These are phyloP conservation scores for Sebastes wilsoni DNA, from an alignment of 2,797 vertebrate genomes.

Conservation along the genomic window DNA sequence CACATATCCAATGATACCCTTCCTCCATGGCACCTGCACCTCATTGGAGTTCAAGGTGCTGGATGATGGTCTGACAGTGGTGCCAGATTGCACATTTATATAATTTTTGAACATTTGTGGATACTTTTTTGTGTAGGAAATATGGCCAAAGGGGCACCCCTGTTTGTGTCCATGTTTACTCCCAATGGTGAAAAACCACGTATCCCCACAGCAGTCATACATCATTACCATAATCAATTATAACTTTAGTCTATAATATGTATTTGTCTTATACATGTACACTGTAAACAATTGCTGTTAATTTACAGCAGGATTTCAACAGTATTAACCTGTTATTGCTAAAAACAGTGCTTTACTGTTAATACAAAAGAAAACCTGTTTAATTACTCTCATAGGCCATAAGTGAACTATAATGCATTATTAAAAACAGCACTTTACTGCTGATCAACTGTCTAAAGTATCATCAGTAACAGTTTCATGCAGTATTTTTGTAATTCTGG, in stretches of 20 bases:
- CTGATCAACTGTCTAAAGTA: too few relatives aligned
- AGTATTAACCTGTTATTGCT: too few relatives aligned
- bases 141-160: neutral
- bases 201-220: neutral
- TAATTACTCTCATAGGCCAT: fast-evolving
- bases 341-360: too few relatives aligned
- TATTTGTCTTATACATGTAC: too few relatives aligned
- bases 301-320: too few relatives aligned
- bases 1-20: slow-evolving; percentile 86
- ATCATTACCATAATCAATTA: neutral
- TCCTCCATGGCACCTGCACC: slow-evolving; percentile 87
- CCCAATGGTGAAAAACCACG: neutral
- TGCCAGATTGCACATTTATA: slow-evolving; percentile 81
- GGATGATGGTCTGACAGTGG: slow-evolving; percentile 81
- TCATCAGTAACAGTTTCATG: too few relatives aligned
- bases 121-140: neutral
- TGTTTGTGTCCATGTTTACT: neutral
- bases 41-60: slow-evolving; percentile 80
- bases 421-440: too few relatives aligned
- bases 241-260: too few relatives aligned
- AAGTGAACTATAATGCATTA: too few relatives aligned
- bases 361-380: too few relatives aligned
- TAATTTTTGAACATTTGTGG: neutral
- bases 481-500: too few relatives aligned
- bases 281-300: too few relatives aligned